These are phyloP conservation scores for Ctenoplectra terminalis DNA, from an alignment of 1,140 invertebrate genomes.

Conservation along the genomic window DNA sequence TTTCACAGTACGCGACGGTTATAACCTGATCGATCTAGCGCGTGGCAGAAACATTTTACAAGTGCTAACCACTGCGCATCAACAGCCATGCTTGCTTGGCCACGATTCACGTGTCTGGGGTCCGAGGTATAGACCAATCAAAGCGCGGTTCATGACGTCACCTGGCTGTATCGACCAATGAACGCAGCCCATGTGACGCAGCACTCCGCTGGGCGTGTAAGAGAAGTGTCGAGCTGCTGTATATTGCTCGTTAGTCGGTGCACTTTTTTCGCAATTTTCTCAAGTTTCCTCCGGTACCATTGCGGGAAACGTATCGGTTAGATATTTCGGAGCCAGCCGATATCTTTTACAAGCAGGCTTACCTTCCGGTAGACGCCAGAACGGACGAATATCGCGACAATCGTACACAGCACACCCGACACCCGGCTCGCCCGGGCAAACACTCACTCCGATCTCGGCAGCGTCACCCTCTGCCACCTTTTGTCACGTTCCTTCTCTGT, in stretches of 20 bases:
- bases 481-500: conserved; percentile 82
- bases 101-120: conserved; percentile 83
- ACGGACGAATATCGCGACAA: conserved; percentile 51
- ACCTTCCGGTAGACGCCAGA: conserved; percentile 57
- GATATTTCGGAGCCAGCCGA: conserved; percentile 25
- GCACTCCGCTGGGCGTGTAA: conserved; percentile 76
- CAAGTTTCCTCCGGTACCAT: conserved; percentile 18
- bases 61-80: conserved; percentile 82
- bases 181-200: conserved; percentile 82
- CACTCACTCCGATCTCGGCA: conserved; percentile 72
- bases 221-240: conserved; percentile 67
- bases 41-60: conserved; percentile 82
- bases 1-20: conserved; percentile 69
- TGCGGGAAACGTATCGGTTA: background rate
- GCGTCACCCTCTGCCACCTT: conserved; percentile 79
- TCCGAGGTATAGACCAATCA: conserved; percentile 76
- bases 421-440: conserved; percentile 80
- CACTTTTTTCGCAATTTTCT: conserved; percentile 54
- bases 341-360: conserved; percentile 29
- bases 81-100: conserved; percentile 82
- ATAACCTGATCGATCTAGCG: conserved; percentile 82
- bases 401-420: conserved; percentile 69
- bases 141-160: conserved; percentile 77
- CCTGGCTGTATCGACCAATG: conserved; percentile 82
- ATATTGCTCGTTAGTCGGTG: conserved; percentile 44